Percentiles rank a stretch among this genome's conserved stretches.
phyloP scores from a whole-genome alignment of 2,797 vertebrate genomes.

The Mionectes olivaceus region DNA sequence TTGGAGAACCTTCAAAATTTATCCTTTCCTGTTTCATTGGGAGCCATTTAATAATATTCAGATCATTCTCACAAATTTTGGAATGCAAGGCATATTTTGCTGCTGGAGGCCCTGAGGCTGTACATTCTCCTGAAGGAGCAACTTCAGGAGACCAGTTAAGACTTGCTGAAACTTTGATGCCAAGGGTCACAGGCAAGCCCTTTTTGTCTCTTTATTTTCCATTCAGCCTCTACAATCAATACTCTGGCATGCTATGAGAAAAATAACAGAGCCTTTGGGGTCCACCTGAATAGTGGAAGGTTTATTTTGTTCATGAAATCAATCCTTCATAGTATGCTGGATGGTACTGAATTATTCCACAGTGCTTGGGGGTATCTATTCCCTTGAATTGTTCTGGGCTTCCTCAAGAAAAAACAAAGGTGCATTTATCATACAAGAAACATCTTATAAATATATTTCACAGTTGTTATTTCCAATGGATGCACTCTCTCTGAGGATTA shows the following conservation, averaged over 20 bases:
- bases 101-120: not conserved
- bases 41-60: not conserved
- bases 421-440: constrained; percentile 60
- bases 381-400: constrained; percentile 36
- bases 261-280: not conserved
- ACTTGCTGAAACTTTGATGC: not conserved
- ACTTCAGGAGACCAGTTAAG: not conserved
- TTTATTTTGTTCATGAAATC: not conserved
- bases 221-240: not conserved
- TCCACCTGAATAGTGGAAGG: not conserved
- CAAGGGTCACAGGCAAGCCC: not conserved
- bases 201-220: not conserved
- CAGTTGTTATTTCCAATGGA: constrained; percentile 73
- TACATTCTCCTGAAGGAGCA: not conserved
- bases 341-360: constrained; percentile 40
- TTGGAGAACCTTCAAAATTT: not conserved
- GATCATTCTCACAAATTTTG: not conserved
- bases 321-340: not conserved
- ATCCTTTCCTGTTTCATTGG: not conserved
- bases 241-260: not conserved
- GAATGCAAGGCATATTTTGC: not conserved
- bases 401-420: constrained; percentile 42
- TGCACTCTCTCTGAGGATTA: constrained; percentile 42
- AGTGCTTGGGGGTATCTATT: not conserved
- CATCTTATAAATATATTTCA: constrained; percentile 49